A percentile compares a stretch with the other conserved stretches of the same genome.
Conservation (phyloP, 2,888 invertebrate species). For the Bellardia pandia region DNA sequence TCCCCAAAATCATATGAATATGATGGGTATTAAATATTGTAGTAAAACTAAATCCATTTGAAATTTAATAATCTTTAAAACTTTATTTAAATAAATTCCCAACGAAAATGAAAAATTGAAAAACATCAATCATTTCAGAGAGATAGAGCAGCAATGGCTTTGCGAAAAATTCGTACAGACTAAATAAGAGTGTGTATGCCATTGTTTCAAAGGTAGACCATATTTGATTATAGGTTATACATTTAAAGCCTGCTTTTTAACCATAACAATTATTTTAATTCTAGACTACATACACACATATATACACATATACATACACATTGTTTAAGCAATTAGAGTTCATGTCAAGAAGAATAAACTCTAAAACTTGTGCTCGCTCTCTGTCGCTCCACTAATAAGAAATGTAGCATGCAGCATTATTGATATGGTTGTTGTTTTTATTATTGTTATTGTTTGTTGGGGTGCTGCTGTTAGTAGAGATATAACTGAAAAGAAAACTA, state of each 20-base stretch:
- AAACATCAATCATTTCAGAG: constrained; percentile 66
- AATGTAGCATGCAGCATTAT: constrained; percentile 7
- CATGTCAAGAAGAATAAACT: constrained; percentile 18
- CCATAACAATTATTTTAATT: constrained; percentile 70
- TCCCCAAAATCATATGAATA: constrained; percentile 16
- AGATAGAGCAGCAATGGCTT: background rate
- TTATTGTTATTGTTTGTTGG: constrained; percentile 20
- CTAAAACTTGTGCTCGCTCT: constrained; percentile 10
- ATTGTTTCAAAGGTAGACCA: constrained; percentile 50
- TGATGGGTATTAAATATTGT: background rate
- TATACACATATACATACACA: too few relatives aligned
- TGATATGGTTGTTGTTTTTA: background rate
- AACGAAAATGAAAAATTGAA: constrained; percentile 9
- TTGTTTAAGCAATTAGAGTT: constrained; percentile 47
- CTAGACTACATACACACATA: constrained; percentile 22
- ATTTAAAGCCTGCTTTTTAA: constrained; percentile 52
- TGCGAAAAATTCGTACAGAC: background rate
- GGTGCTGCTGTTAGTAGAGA: constrained; percentile 9
- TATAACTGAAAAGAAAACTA: constrained; percentile 37
- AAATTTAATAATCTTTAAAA: constrained; percentile 42
- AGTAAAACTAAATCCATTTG: constrained; percentile 44
- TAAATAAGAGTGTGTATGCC: constrained; percentile 19
- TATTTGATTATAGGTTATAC: constrained; percentile 71
- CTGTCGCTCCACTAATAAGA: constrained; percentile 43
- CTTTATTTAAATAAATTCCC: constrained; percentile 36